phyloP scores from a whole-genome alignment of 2,797 vertebrate species.

The Pempheris klunzingeri region DNA sequence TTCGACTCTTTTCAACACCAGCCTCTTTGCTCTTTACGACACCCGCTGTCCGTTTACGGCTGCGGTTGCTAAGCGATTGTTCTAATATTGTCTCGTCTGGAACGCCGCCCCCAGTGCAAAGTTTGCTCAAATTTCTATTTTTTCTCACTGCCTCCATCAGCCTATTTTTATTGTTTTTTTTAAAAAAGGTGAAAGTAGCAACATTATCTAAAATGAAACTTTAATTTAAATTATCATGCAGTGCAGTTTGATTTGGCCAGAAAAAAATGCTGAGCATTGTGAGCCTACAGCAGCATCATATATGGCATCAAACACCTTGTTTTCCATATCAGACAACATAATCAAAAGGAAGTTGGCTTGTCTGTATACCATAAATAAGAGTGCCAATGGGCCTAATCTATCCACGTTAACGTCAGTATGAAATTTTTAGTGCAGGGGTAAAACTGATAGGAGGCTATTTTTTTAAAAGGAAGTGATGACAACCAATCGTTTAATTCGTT shows the following conservation, averaged over 20 bases:
- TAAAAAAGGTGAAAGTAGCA: constrained; percentile 1
- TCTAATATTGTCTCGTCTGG: constrained; percentile 66
- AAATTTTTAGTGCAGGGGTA: not conserved
- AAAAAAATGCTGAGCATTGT: not conserved
- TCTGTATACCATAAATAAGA: not conserved
- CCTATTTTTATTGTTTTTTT: not conserved
- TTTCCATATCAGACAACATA: not conserved
- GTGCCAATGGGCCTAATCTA: not conserved
- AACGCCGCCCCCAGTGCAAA: constrained; percentile 55
- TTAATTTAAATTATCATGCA: not conserved
- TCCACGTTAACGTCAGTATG: not conserved
- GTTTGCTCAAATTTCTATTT: constrained; percentile 44
- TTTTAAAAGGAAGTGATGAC: not conserved
- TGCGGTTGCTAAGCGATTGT: constrained; percentile 79
- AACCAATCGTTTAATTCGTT: not conserved
- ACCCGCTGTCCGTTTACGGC: constrained; percentile 77
- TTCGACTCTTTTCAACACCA: constrained; percentile 82
- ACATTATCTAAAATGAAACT: not conserved
- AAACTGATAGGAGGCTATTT: no score
- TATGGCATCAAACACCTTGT: constrained; percentile 3
- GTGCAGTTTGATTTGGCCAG: not conserved
- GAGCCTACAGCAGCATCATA: not conserved
- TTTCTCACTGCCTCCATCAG: not conserved
- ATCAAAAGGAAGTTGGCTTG: not conserved
- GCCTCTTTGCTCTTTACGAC: constrained; percentile 80